A percentile compares a stretch with the other conserved stretches of the same genome.
Conservation (phyloP, 2,113 vertebrate species). For the Neomonachus schauinslandi region DNA sequence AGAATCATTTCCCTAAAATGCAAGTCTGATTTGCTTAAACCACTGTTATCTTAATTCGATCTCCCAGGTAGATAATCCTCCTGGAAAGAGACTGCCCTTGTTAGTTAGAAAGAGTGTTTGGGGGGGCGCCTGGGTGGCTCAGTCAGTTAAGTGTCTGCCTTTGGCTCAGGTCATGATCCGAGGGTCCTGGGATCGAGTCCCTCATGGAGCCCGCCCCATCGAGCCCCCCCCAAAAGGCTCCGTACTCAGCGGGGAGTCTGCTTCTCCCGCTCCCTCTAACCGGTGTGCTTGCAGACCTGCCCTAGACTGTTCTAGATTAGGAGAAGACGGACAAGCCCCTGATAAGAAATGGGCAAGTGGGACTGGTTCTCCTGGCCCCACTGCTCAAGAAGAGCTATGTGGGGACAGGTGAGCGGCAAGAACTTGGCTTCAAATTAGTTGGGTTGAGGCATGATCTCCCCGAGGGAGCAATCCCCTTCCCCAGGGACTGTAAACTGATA, state of each 20-base stretch:
- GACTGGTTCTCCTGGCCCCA: background rate
- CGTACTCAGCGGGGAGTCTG: too few relatives aligned
- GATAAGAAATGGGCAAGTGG: background rate
- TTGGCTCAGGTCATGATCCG: too few relatives aligned
- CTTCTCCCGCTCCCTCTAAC: too few relatives aligned
- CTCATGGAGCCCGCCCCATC: too few relatives aligned
- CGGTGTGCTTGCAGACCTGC: background rate
- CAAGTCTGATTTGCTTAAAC: background rate
- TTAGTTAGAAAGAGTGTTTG: background rate
- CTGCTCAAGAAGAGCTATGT: accelerated
- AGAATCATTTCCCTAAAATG: background rate
- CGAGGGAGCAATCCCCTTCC: background rate
- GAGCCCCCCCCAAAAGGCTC: too few relatives aligned
- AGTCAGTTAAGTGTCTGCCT: too few relatives aligned
- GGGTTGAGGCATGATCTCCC: background rate
- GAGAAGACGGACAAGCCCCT: background rate
- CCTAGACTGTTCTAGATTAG: background rate
- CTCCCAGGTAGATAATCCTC: background rate
- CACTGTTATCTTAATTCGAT: too few relatives aligned
- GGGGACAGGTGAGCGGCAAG: background rate
- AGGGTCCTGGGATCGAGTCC: too few relatives aligned
- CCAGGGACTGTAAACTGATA: background rate
- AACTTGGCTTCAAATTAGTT: background rate
- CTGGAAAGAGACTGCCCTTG: background rate
- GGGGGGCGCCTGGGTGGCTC: background rate